Evolutionary conservation across 2,888 invertebrate genomes (phyloP).

Genomic region (Pandemis cinnamomeana): DNA sequence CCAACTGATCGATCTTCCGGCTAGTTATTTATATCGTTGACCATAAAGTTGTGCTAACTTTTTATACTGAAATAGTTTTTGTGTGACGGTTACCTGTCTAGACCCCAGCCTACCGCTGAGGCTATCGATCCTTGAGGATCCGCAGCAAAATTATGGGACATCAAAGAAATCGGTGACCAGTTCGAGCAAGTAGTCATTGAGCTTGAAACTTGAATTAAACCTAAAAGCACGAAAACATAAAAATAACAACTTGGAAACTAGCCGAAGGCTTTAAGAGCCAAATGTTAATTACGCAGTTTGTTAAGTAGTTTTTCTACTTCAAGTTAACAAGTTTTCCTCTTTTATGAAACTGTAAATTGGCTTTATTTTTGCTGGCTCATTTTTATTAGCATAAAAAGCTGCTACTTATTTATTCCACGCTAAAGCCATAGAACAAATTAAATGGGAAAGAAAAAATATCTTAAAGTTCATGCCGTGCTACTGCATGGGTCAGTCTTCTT

Average conservation of each 20-base stretch:
- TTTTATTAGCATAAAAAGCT: slow-evolving; percentile 4
- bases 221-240: slow-evolving; percentile 48
- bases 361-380: not conserved
- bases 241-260: not conserved
- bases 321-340: not conserved
- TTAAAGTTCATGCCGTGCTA: not conserved
- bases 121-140: slow-evolving; percentile 54
- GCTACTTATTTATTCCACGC: slow-evolving; percentile 1
- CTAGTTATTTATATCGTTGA: not conserved
- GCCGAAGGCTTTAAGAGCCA: not conserved
- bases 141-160: slow-evolving; percentile 66
- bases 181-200: slow-evolving; percentile 67
- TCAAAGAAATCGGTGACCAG: slow-evolving; percentile 67
- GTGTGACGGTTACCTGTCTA: slow-evolving; percentile 62
- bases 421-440: not conserved
- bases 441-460: not conserved
- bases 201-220: slow-evolving; percentile 67
- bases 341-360: not conserved
- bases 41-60: no score
- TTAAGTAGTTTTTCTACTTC: slow-evolving; percentile 11
- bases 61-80: no score
- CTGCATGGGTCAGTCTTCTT: not conserved
- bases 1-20: not conserved
- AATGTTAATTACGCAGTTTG: slow-evolving; percentile 9
- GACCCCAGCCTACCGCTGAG: slow-evolving; percentile 71